Evolutionary conservation across 2,797 vertebrate species (phyloP).

Genomic region (Myioborus melanocephalus): DNA sequence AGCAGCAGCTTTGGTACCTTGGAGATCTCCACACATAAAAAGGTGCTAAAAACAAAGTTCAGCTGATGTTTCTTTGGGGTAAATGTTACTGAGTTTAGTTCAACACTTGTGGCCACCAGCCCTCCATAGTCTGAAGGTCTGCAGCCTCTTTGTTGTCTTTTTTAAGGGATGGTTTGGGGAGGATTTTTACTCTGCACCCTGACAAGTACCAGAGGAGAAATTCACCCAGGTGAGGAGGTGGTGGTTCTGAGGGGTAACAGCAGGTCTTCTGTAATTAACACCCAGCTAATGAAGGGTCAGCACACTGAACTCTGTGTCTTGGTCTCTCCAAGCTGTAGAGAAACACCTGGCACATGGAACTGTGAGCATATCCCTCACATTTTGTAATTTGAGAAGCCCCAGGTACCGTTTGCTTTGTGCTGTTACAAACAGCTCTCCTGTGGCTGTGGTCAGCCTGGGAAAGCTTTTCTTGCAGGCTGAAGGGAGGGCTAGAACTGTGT

Average conservation of each 20-base stretch:
- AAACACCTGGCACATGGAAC: background rate
- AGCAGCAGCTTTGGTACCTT: background rate
- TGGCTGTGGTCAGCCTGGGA: background rate
- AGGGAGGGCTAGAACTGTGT: background rate
- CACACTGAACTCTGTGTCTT: background rate
- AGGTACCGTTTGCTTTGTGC: accelerated
- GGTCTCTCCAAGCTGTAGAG: background rate
- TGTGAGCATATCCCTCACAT: background rate
- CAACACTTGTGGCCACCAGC: background rate
- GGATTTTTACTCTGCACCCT: background rate
- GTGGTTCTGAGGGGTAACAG: background rate
- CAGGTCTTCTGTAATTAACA: background rate
- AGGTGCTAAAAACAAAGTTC: background rate
- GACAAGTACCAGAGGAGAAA: background rate
- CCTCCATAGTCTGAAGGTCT: background rate
- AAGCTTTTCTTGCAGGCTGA: background rate
- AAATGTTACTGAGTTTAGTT: background rate
- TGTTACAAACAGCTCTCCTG: background rate
- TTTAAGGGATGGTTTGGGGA: background rate
- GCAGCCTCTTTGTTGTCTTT: background rate
- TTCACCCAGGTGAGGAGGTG: background rate
- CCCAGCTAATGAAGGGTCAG: background rate
- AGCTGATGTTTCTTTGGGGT: background rate
- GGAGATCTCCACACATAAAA: background rate
- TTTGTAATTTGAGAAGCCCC: background rate